Evolutionary conservation across 2,888 invertebrate species (phyloP), one percentile per base, ranked within the genome.

Genomic region (Crematogaster levior): DNA sequence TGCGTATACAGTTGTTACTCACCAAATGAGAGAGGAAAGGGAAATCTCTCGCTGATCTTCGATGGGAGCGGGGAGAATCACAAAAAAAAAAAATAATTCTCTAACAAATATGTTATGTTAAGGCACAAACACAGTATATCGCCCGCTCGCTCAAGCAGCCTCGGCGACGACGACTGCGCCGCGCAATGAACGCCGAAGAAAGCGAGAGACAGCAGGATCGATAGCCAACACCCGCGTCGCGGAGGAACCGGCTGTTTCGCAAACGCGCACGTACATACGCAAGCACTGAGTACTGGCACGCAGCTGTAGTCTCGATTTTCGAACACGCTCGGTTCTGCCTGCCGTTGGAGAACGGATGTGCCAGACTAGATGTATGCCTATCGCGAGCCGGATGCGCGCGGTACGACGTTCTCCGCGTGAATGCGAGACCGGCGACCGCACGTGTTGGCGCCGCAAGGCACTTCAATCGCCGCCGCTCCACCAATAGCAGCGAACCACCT

Each of bases 401-500:
- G 89, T 84, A 83, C 85, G 84, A 75, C 88, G 84, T 86, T 84
- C 85, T 77, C 72, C 88, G 91, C 86, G 91, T 86, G 89, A 92
- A 91, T 91, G 92, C 80, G 84, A 40, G 75, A 46, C n/a, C 80
- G 43, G 86, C 85, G 88, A 5, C 43, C 24, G 43, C 63, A 65
- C 90, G 89, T 90, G 89, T 85, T 88, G 88, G 60, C 70, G 72
- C 73, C 60, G 43, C 79, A 51, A 70, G 80, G 58, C 70, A 60
- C 80, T 68, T 43, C 58, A 65, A 37, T 30, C 80, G 75, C 80
- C 51, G 68, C 72, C 40, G 7, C 15, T 91, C 92, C 87, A 89
- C 94, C 94, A 94, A 94, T 94, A 93, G 92, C 90, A 87, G 90
- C 86, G 90, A 93, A 94, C 94, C 94, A 94, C 94, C 94, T 94